Evolutionary conservation across 2,888 invertebrate species (phyloP), one percentile per base, ranked within the genome.

Genomic region (Leptodirus hochenwartii): DNA sequence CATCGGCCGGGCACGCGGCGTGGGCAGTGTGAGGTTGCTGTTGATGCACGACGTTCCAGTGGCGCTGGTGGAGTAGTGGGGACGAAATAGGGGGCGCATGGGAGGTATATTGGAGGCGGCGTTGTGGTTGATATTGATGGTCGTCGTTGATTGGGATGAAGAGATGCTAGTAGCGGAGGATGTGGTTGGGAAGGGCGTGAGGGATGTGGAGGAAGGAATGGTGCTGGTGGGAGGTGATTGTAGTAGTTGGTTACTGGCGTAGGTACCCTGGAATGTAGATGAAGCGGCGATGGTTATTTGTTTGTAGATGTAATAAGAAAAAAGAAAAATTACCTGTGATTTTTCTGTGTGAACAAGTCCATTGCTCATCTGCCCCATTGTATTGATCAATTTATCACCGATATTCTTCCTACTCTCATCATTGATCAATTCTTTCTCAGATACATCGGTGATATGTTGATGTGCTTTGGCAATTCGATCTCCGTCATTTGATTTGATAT

Each of bases 31-130:
- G 23, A 80, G 60, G 43, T 77, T 77, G n/a, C n/a, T n/a, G n/a
- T n/a, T n/a, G n/a, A n/a, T n/a, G n/a, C n/a, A n/a, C n/a, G n/a
- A n/a, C n/a, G n/a, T n/a, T n/a, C n/a, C n/a, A n/a, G n/a, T n/a
- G n/a, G n/a, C n/a, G n/a, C n/a, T n/a, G n/a, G n/a, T n/a, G 39
- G 77, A 74, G 38, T 78, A 80, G 44, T 82, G 82, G 2, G 53
- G 54, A 32, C 80, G 64, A 12, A 82, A 58, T 29, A 91, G 59
- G 2, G 91, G 91, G 40, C 85, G 72, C 91, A 93, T 93, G 1
- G 93, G 91, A 53, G 88, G 69, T 9, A 87, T 78, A 42, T 75
- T 74, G 27, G 29, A 12, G 35, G 38, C n/a, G 36, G 39, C 11
- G 38, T 34, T 17, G 14, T 15, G n/a, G 17, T 29, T 36, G 30